Conservation (phyloP, 2,797 vertebrate genomes). For the Clarias platycephalus region DNA sequence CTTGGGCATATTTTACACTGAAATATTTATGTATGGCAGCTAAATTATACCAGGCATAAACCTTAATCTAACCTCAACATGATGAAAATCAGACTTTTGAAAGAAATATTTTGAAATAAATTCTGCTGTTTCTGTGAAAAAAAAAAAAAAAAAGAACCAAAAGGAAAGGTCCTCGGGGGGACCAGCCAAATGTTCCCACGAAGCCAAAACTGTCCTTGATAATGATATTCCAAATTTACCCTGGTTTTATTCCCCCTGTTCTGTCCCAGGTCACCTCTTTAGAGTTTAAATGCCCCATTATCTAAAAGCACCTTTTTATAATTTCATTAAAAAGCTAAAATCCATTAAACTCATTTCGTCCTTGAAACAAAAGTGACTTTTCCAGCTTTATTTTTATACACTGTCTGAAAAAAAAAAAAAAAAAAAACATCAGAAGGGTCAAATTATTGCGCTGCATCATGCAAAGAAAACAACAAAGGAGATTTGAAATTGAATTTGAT, state of each 20-base stretch:
- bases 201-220: neutral
- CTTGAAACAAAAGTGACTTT: neutral
- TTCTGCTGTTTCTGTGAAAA: neutral
- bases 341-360: neutral
- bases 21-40: neutral
- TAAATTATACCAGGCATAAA: neutral
- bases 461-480: too few species aligned
- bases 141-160: neutral
- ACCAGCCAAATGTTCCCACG: neutral
- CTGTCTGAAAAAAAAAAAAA: too few species aligned
- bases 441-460: too few species aligned
- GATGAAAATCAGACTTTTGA: neutral
- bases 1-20: neutral
- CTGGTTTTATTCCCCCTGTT: neutral
- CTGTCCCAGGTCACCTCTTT: constrained; percentile 2
- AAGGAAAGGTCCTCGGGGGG: neutral
- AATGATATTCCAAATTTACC: neutral
- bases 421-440: too few species aligned
- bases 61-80: neutral
- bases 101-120: neutral
- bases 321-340: neutral
- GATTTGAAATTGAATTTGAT: too few species aligned
- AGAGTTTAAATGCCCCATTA: neutral
- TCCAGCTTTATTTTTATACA: neutral
- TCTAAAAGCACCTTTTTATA: too few species aligned